Base-by-base conservation (phyloP, 2,888 invertebrate species). In the Tinea trinotella region DNA sequence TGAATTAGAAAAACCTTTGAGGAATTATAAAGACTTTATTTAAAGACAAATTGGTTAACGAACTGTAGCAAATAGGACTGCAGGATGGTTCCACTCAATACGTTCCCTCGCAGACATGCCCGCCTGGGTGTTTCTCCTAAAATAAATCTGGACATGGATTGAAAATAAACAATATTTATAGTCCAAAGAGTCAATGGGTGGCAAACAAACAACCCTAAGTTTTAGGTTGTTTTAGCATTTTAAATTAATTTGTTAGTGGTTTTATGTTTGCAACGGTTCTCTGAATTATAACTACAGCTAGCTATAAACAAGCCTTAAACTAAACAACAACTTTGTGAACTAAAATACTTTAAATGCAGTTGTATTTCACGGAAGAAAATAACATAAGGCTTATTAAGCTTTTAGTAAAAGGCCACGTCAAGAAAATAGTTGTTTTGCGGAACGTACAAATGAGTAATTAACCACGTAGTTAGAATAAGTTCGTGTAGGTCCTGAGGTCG, bases 101-200 rank as follows among this genome's bases (percentile, higher is more conserved):
- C n/a, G 50, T 24, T n/a, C 49, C 34, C 53, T 55, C 57, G 60
- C 62, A 50, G 24, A 56, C 59, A 59, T 62, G 59, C 60, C 56
- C 66, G 64, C 61, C 66, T 67, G 65, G 61, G 60, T 62, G 61
- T 60, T 59, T 58, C 62, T 59, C 61, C 22, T 53, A 20, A 24
- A 64, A 62, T 70, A 70, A 70, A 71, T 70, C 64, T 64, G 61
- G 55, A 56, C 57, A 60, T 60, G 62, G 65, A 56, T 56, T 53
- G 56, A 56, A 55, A 56, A 54, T 54, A 56, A 56, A 40, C 40
- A 40, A 40, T 40, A 40, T 40, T 40, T 40, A 40, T 40, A 2
- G 40, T 40, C n/a, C 13, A 15, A 12, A 40, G 40, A 13, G 7
- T n/a, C 13, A 40, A 13, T 15, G 40, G 30, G 30, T 30, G 30